A percentile compares a stretch with the other conserved stretches of the same genome.
Conservation (phyloP, 1,140 invertebrate species). For the Apis dorsata region DNA sequence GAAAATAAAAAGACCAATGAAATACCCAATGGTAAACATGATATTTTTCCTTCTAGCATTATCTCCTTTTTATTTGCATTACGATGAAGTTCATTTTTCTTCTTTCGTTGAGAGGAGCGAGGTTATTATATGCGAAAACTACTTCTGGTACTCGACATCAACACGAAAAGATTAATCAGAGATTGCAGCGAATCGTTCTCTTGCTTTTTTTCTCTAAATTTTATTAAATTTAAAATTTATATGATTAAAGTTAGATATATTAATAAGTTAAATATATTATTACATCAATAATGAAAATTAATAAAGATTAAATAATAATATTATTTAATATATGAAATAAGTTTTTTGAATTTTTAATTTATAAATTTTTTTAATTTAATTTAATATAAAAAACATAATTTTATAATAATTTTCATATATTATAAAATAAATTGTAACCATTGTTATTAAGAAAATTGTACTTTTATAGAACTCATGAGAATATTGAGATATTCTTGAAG, state of each 20-base stretch:
- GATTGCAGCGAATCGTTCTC: background rate
- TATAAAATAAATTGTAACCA: too few species aligned
- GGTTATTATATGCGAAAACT: conserved; percentile 19
- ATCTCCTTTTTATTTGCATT: conserved; percentile 4
- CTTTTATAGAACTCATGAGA: too few species aligned
- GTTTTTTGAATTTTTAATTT: background rate
- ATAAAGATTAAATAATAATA: background rate
- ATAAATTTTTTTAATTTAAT: background rate
- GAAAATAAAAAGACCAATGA: background rate
- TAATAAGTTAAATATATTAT: too few species aligned
- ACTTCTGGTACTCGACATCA: background rate
- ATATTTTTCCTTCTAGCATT: background rate
- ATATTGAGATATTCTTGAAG: too few species aligned
- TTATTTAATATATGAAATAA: background rate
- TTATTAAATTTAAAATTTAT: conserved; percentile 12
- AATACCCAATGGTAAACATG: background rate
- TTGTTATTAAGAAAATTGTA: too few species aligned
- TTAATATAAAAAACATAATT: background rate
- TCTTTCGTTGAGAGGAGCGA: too few species aligned
- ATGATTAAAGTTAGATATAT: background rate
- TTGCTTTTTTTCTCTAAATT: background rate
- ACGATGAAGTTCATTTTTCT: background rate
- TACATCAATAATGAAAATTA: background rate
- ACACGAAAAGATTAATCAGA: conserved; percentile 18
- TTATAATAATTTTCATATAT: background rate